phyloP scores from a whole-genome alignment of 2,888 invertebrate genomes.

The Caenorhabditis doughertyi region DNA sequence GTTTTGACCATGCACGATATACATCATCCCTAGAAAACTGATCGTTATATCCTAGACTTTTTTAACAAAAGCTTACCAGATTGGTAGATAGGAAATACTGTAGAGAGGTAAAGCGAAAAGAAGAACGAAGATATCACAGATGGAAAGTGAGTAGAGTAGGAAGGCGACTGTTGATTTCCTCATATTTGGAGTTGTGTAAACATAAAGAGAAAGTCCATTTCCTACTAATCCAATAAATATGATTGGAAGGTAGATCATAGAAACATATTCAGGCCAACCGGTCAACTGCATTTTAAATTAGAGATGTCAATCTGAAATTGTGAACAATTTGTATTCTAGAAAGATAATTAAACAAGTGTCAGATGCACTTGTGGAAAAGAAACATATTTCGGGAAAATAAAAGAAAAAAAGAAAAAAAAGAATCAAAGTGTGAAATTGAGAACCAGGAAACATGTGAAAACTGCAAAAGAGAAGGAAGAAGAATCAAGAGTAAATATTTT shows the following conservation, averaged over 20 bases:
- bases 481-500: slow-evolving; percentile 41
- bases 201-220: slow-evolving; percentile 55
- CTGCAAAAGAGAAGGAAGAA: background rate
- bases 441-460: slow-evolving; percentile 28
- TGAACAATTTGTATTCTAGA: background rate
- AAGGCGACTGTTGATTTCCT: slow-evolving; percentile 60
- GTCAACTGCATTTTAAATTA: slow-evolving; percentile 48
- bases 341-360: slow-evolving; percentile 15
- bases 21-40: slow-evolving; percentile 48
- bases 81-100: slow-evolving; percentile 49
- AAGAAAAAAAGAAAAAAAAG: background rate
- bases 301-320: slow-evolving; percentile 10
- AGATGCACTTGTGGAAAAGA: slow-evolving; percentile 14
- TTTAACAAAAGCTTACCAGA: slow-evolving; percentile 38
- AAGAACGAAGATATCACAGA: slow-evolving; percentile 58
- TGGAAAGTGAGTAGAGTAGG: slow-evolving; percentile 60
- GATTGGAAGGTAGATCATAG: slow-evolving; percentile 53
- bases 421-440: background rate
- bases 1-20: slow-evolving; percentile 33
- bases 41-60: background rate
- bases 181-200: slow-evolving; percentile 61
- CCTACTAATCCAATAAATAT: slow-evolving; percentile 55
- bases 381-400: background rate
- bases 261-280: slow-evolving; percentile 56
- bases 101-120: slow-evolving; percentile 50